Conservation (phyloP, 2,113 vertebrate genomes). For the Orthonyx spaldingii region DNA sequence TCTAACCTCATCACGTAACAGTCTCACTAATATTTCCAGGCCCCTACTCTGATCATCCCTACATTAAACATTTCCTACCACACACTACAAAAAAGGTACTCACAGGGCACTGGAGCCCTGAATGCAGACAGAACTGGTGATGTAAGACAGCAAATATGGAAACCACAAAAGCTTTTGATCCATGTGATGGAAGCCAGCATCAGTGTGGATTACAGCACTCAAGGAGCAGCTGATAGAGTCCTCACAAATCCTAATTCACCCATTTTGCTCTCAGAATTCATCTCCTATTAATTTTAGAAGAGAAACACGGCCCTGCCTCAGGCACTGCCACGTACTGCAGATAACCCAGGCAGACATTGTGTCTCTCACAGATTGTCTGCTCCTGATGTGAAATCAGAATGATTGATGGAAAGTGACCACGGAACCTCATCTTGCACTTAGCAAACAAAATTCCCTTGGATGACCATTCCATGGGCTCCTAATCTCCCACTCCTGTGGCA, state of each 20-base stretch:
- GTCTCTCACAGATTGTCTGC: background rate
- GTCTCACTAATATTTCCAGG: background rate
- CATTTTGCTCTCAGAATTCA: background rate
- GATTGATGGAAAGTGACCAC: rapidly evolving
- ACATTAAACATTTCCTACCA: background rate
- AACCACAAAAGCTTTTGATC: background rate
- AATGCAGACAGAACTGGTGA: background rate
- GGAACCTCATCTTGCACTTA: background rate
- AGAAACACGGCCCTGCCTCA: background rate
- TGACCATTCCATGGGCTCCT: background rate
- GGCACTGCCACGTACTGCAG: background rate
- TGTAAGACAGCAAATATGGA: background rate
- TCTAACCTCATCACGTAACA: background rate
- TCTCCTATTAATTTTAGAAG: background rate
- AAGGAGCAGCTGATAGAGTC: background rate
- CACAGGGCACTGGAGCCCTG: background rate
- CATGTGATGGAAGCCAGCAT: background rate
- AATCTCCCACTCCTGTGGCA: background rate
- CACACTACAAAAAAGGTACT: rapidly evolving
- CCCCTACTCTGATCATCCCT: background rate
- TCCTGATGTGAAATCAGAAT: background rate
- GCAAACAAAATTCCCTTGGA: background rate
- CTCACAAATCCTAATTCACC: background rate
- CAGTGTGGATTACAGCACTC: background rate
- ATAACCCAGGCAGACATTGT: background rate